Conservation (phyloP, 2,888 invertebrate species). For the Eugnorisma glareosa region DNA sequence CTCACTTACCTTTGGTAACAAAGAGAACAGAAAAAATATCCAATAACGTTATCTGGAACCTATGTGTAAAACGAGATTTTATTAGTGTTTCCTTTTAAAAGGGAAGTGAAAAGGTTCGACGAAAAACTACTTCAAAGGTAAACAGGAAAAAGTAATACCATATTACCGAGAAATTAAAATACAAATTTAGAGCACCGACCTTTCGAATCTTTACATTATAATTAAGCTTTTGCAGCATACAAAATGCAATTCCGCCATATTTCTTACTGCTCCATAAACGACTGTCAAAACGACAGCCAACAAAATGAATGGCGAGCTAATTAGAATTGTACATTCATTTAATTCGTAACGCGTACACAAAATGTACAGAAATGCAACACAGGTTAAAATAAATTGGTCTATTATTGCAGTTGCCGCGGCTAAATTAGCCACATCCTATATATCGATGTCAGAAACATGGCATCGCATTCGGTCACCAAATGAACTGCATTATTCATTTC, state of each 20-base stretch:
- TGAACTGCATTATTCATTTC: constrained; percentile 73
- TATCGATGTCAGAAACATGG: constrained; percentile 70
- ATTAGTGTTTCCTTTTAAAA: not conserved
- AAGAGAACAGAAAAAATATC: constrained; percentile 19
- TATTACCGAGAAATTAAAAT: not conserved
- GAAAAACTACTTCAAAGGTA: constrained; percentile 10
- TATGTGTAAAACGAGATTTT: constrained; percentile 20
- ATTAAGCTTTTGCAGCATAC: constrained; percentile 7
- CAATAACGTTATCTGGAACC: constrained; percentile 16
- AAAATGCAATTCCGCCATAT: constrained; percentile 24
- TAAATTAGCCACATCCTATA: constrained; percentile 71
- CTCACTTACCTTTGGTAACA: constrained; percentile 11
- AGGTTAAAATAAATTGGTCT: constrained; percentile 69
- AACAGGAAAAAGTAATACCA: not conserved
- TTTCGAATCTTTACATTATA: constrained; percentile 28
- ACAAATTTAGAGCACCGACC: not conserved
- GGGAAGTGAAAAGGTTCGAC: constrained; percentile 6
- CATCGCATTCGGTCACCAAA: constrained; percentile 67
- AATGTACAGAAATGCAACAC: constrained; percentile 58
- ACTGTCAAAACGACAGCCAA: constrained; percentile 32
- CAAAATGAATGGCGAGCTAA: constrained; percentile 46
- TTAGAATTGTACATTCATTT: constrained; percentile 60
- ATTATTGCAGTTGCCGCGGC: constrained; percentile 63
- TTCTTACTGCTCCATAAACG: constrained; percentile 37
- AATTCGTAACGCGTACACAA: constrained; percentile 48